phyloP scores from a whole-genome alignment of 2,797 vertebrate species.

The Chromobotia macracanthus region DNA sequence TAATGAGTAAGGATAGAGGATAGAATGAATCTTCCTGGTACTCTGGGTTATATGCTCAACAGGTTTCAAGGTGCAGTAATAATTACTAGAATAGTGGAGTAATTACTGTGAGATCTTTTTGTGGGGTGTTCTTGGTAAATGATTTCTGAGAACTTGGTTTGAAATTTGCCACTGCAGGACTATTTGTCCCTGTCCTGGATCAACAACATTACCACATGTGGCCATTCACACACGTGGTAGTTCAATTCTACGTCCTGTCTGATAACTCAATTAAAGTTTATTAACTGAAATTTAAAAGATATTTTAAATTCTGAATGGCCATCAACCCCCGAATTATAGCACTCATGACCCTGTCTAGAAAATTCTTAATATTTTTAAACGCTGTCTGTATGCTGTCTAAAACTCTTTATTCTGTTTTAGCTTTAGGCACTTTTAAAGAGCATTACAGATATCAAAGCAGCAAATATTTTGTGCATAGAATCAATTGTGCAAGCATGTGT shows the following conservation, averaged over 20 bases:
- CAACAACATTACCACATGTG: background rate
- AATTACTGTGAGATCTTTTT: conserved; percentile 10
- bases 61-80: conserved; percentile 13
- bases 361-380: background rate
- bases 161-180: conserved; percentile 17
- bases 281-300: too few relatives aligned
- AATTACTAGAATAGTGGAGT: conserved; percentile 22
- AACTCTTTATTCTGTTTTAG: background rate
- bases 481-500: background rate
- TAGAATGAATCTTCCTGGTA: conserved; percentile 41
- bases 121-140: conserved; percentile 6
- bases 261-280: too few relatives aligned
- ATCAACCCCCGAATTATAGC: too few relatives aligned
- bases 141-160: conserved; percentile 7
- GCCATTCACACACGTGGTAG: too few relatives aligned
- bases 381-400: background rate
- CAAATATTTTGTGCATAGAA: background rate
- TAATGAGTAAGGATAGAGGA: conserved; percentile 41
- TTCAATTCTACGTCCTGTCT: too few relatives aligned
- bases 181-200: background rate
- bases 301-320: too few relatives aligned
- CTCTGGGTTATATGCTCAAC: background rate
- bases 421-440: background rate
- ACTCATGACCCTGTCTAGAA: background rate
- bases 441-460: background rate